Conservation (phyloP, 2,113 vertebrate genomes). For the Amazona guildingii region DNA sequence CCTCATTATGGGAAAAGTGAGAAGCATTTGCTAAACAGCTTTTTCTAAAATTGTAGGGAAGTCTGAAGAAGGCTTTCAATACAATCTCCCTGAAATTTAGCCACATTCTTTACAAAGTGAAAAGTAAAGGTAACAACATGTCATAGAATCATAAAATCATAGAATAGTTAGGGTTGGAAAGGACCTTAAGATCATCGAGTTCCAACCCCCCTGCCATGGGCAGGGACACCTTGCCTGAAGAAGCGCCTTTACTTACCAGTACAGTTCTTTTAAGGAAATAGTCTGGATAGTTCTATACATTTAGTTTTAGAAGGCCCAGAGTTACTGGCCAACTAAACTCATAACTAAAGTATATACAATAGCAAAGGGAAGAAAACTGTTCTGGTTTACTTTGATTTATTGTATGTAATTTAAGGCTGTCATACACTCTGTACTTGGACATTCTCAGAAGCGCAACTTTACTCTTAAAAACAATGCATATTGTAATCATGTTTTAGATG, state of each 20-base stretch:
- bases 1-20: not conserved
- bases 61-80: not conserved
- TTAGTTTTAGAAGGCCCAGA: not conserved
- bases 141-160: too few species aligned
- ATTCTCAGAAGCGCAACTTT: not conserved
- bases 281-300: not conserved
- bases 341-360: not conserved
- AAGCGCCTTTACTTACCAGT: not conserved
- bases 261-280: not conserved
- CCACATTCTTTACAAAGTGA: not conserved
- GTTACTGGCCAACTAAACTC: not conserved
- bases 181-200: too few species aligned
- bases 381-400: not conserved
- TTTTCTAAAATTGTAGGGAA: not conserved
- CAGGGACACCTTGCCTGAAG: not conserved
- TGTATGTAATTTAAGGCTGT: not conserved
- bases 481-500: not conserved
- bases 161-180: too few species aligned
- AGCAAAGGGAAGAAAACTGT: not conserved
- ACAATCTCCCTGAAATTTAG: not conserved
- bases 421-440: not conserved
- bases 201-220: too few species aligned
- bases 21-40: not conserved
- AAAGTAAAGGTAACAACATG: not conserved
- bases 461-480: not conserved